Conservation (phyloP, 2,113 vertebrate genomes). For the Cephalopholis sonnerati region DNA sequence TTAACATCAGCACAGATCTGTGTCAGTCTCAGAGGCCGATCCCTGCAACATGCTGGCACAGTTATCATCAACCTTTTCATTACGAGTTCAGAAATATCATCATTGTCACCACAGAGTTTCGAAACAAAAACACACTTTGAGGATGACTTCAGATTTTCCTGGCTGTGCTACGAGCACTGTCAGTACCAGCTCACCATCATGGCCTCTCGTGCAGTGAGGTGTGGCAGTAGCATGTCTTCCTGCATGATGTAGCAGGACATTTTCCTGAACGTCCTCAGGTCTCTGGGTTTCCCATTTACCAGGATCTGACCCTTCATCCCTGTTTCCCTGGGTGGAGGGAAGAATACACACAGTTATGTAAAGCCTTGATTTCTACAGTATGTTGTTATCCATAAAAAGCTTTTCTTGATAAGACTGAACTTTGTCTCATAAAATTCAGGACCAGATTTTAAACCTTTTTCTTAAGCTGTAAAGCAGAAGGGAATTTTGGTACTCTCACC, state of each 20-base stretch:
- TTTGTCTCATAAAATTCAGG: neutral
- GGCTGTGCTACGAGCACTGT: neutral
- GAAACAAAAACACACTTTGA: neutral
- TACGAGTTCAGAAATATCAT: neutral
- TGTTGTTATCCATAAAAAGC: neutral
- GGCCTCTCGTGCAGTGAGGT: conserved; percentile 93
- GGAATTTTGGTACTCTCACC: conserved; percentile 80
- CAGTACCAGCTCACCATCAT: conserved; percentile 93
- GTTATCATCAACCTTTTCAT: too few relatives aligned
- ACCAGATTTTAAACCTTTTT: neutral
- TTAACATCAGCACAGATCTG: neutral
- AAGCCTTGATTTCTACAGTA: too few relatives aligned
- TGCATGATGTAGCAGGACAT: conserved; percentile 99
- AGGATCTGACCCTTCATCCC: conserved; percentile 98
- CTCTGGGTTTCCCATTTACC: conserved; percentile 91
- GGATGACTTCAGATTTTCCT: neutral
- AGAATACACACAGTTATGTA: neutral
- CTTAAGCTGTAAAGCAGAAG: neutral
- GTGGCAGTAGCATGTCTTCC: conserved; percentile 95
- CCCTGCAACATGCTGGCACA: neutral
- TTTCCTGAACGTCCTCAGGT: conserved; percentile 95
- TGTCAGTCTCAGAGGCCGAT: neutral
- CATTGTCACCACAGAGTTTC: too few relatives aligned
- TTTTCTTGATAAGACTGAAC: neutral
- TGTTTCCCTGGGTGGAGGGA: conserved; percentile 85